Conservation (phyloP, 1,140 invertebrate genomes). For the Riptortus pedestris region DNA sequence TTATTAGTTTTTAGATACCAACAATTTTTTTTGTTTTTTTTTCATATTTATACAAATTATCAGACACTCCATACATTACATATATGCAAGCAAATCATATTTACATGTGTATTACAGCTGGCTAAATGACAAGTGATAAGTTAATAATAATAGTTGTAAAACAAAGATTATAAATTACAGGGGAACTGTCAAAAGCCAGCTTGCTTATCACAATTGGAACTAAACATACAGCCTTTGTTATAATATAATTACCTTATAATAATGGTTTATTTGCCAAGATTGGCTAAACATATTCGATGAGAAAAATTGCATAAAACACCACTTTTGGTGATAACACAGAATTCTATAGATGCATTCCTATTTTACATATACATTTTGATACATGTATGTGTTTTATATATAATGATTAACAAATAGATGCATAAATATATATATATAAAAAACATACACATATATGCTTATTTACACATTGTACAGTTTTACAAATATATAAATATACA, state of each 20-base stretch:
- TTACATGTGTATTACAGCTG: constrained; percentile 22
- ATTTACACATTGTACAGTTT: constrained; percentile 1
- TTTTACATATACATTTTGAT: constrained; percentile 8
- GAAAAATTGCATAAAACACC: constrained; percentile 19
- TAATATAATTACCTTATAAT: constrained; percentile 12
- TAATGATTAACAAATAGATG: not conserved
- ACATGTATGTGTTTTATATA: not conserved
- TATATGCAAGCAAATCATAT: constrained; percentile 30
- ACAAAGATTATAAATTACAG: constrained; percentile 3
- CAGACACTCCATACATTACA: constrained; percentile 30
- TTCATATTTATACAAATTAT: constrained; percentile 30
- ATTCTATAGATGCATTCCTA: constrained; percentile 12
- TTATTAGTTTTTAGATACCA: constrained; percentile 31
- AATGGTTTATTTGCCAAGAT: constrained; percentile 9
- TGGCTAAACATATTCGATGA: constrained; percentile 25
- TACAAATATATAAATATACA: constrained; percentile 25
- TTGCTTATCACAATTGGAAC: constrained; percentile 22
- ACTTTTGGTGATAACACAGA: constrained; percentile 9
- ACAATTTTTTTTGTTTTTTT: no score
- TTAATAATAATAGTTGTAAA: constrained; percentile 13
- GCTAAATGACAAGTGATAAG: constrained; percentile 11
- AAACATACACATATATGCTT: not conserved
- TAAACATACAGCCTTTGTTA: constrained; percentile 27
- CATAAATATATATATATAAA: constrained; percentile 5
- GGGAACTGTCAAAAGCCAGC: constrained; percentile 11